phyloP scores from a whole-genome alignment of 1,140 invertebrate genomes.

The Popillia japonica region DNA sequence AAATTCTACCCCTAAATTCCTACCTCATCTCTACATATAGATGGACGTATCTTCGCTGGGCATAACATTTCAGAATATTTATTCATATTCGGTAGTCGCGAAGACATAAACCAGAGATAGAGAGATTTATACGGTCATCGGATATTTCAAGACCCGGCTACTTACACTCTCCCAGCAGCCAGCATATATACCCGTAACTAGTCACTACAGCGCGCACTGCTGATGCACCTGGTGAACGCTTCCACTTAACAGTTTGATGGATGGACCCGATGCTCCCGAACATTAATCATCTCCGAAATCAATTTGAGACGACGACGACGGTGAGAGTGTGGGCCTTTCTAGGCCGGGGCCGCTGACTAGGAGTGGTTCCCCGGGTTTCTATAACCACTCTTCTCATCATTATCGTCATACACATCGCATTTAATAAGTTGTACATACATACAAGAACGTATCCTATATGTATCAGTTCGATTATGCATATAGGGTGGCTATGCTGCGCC shows the following conservation, averaged over 20 bases:
- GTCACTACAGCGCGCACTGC: background rate
- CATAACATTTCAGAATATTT: too few species aligned
- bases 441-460: background rate
- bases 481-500: slow-evolving; percentile 40
- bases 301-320: slow-evolving; percentile 46
- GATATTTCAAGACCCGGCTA: slow-evolving; percentile 27
- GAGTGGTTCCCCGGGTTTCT: slow-evolving; percentile 4
- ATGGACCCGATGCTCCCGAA: slow-evolving; percentile 49
- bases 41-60: too few species aligned
- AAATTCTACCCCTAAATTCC: too few species aligned
- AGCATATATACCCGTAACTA: background rate
- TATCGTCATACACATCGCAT: slow-evolving; percentile 7
- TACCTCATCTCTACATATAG: too few species aligned
- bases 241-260: slow-evolving; percentile 55
- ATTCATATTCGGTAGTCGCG: background rate
- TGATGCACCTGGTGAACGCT: slow-evolving; percentile 47
- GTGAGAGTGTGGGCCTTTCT: background rate
- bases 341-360: background rate
- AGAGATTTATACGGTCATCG: slow-evolving; percentile 27
- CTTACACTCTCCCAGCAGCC: background rate
- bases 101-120: background rate
- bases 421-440: background rate
- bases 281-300: slow-evolving; percentile 55
- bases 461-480: background rate
- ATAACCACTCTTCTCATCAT: slow-evolving; percentile 10